Evolutionary conservation across 2,888 invertebrate species (phyloP), one percentile per base, ranked within the genome.

Genomic region (Helicoverpa assulta): DNA sequence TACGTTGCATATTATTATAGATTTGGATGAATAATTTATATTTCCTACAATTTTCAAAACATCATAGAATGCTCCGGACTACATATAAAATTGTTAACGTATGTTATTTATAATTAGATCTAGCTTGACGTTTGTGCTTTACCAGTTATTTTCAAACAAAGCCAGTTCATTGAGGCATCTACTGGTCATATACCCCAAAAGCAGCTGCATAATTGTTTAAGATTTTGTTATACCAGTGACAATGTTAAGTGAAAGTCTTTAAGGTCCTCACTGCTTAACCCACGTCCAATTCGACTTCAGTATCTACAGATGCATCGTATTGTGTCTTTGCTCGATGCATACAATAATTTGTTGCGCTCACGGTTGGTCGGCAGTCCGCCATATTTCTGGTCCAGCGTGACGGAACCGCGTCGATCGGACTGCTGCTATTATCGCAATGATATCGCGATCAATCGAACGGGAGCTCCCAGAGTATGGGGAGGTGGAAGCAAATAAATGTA

Each of bases 401-500:
- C 91, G 93, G 90, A 89, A 90, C 91, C 92, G 88, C 90, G 87
- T 90, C 91, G 90, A 89, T 91, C 89, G 91, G 86, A 84, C 88
- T 87, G 90, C 88, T 90, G 92, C 92, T 94, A 95, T 95, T 95
- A 95, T 95, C 94, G 92, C 95, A 95, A 95, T 95, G 95, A 95
- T 95, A 95, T 95, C 94, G 94, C 95, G 95, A 95, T 95, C 95
- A 95, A 95, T 95, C 94, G 95, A 94, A 94, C 88, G 86, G 86
- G 86, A 86, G 89, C 85, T 74, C 81, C 76, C 80, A 82, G 87
- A 83, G 82, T 83, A 88, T 80, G 84, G 84, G 83, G 85, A 78
- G 86, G 86, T 83, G 82, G 84, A 81, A 80, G 91, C 94, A 94
- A 94, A 94, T 94, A 94, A 95, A 95, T 95, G 94, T 95, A 95